Base-by-base conservation (phyloP, 2,113 vertebrate genomes). In the Diphyllodes magnificus region DNA sequence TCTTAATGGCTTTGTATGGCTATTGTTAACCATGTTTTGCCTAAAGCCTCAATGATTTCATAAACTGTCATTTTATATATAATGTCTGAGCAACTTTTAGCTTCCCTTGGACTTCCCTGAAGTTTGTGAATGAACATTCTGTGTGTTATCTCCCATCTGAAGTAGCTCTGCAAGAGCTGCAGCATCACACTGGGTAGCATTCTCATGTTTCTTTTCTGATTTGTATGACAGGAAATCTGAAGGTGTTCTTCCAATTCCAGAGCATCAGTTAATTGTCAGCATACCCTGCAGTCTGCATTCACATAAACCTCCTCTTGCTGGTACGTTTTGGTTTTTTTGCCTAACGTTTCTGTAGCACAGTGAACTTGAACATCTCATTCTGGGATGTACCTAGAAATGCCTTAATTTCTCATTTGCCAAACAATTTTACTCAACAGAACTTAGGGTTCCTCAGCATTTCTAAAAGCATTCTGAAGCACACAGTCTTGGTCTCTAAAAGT, bases 281-380 rank as follows among this genome's bases (percentile, higher is more conserved):
- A 92, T 99, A 53, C 99, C 99, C 21, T 99, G 99, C 86, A 95
- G 92, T 35, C 98, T 99, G 54, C 99, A 99, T 94, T 99, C 99
- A 61, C 99, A 99, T 80, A 99, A 99, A 72, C 99, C 99, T 7
- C 98, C 98, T 21, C 98, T 99, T 27, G 93, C 98, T 96, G 99
- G 99, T 99, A 98, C 0, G 98, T 97, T 92, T 59, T 44, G 28
- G 3, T 7, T 72, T 65, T 69, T n/a, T 59, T 69, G 20, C 9
- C 4, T 54, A 25, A 30, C 39, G 10, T 89, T 91, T 90, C 45
- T 88, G 23, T 65, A 39, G 28, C 2, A 0, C 28, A 24, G 71
- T 81, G 39, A 9, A 35, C 59, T 75, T 68, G 65, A 35, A 15
- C 30, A 2, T 66, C 23, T 65, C 9, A 59, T 54, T 83, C 35